Evolutionary conservation across 2,113 vertebrate genomes (phyloP), one percentile per base, ranked within the genome.

Genomic region (Falco punctatus): DNA sequence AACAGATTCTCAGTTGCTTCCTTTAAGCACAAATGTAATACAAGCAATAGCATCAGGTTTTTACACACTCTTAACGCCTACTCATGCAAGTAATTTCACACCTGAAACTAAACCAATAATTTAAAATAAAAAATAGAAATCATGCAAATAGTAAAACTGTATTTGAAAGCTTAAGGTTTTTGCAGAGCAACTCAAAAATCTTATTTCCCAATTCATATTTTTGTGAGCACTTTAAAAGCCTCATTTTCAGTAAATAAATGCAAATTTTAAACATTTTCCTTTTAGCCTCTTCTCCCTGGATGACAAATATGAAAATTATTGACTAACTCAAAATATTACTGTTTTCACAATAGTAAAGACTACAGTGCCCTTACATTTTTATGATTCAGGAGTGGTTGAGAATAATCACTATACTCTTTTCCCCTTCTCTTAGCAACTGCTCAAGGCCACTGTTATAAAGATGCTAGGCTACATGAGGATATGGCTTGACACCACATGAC

Each of bases 101-200:
- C 4, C 35, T 74, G 51, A 71, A 67, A 57, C 6, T 57, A 95
- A 87, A 23, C 1, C 1, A 42, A 16, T 12, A 3, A 54, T 69
- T 86, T 52, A 78, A 48, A 72, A 6, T 30, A n/a, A 40, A 86
- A 48, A 30, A 35, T 1, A 18, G 11, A 69, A 57, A 38, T 13
- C 2, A 49, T 6, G 0, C 52, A 88, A 90, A 46, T 32, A 3
- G 0, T 35, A 22, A 58, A 82, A 59, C 16, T 6, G 0, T 15
- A 30, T 73, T 72, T 65, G 7, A 88, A 92, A 85, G 1, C 10
- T 38, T 72, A 33, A 42, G 8, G 0, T 3, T 71, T 58, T 85
- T 46, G 38, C 61, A 88, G 66, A 79, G 13, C 8, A 90, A 40
- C 26, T 46, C 51, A n/a, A 10, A 4, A 27, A 33, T 91, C 10